A percentile compares a stretch with the other conserved stretches of the same genome.
Conservation (phyloP, 2,113 vertebrate species). For the Cathartes aura region DNA sequence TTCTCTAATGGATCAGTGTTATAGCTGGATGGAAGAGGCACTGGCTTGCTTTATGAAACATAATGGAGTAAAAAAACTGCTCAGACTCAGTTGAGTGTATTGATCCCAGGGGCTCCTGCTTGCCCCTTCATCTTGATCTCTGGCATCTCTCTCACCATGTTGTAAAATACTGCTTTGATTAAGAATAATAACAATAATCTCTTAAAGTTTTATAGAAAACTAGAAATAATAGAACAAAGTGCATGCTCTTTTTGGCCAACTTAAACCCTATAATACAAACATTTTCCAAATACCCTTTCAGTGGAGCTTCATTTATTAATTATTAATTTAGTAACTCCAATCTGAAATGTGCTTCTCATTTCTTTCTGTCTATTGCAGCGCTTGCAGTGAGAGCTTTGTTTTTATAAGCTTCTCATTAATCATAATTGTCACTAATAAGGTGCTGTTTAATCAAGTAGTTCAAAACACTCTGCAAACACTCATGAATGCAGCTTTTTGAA, state of each 20-base stretch:
- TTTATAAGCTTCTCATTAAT: conserved; percentile 18
- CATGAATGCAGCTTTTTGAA: background rate
- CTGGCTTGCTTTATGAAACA: background rate
- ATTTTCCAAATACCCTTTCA: background rate
- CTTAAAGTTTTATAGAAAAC: background rate
- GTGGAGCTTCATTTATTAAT: background rate
- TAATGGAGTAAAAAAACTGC: background rate
- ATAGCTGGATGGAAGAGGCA: background rate
- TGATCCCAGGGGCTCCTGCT: background rate
- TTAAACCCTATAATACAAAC: background rate
- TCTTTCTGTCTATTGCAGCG: background rate
- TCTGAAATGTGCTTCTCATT: background rate
- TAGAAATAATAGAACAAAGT: background rate
- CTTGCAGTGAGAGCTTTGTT: conserved; percentile 11
- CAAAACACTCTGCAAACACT: conserved; percentile 11
- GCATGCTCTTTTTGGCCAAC: background rate
- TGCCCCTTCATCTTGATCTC: background rate
- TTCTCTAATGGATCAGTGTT: conserved; percentile 11
- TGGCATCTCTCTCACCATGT: background rate
- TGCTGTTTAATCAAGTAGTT: conserved; percentile 19
- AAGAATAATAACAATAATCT: background rate
- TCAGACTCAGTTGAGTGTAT: background rate
- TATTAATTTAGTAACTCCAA: background rate
- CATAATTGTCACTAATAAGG: conserved; percentile 44
- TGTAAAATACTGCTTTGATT: background rate